These are phyloP conservation scores for Tetragonula clypearis DNA, from an alignment of 1,140 invertebrate species.

Conservation along the genomic window DNA sequence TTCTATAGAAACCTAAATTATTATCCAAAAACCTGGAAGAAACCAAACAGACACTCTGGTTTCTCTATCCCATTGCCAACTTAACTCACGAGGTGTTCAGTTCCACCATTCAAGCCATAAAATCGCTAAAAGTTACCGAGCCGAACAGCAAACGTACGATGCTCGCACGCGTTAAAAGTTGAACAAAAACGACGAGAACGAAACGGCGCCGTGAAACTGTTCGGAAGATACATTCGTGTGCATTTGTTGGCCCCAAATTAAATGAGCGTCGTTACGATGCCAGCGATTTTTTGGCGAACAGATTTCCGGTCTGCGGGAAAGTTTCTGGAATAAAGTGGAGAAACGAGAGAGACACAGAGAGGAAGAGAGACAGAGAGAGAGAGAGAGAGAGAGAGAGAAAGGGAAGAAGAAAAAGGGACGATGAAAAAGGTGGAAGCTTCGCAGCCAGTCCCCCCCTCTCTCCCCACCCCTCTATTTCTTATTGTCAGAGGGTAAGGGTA, in stretches of 20 bases:
- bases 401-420: constrained; percentile 32
- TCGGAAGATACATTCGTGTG: constrained; percentile 24
- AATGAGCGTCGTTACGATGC: constrained; percentile 61
- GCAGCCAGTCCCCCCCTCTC: constrained; percentile 35
- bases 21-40: too few species aligned
- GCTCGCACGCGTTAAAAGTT: neutral
- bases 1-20: too few species aligned
- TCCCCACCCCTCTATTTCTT: constrained; percentile 45
- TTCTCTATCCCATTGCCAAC: too few species aligned
- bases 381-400: too few species aligned
- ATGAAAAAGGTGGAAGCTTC: constrained; percentile 53
- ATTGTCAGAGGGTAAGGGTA: constrained; percentile 55
- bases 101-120: neutral
- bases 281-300: constrained; percentile 60
- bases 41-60: neutral
- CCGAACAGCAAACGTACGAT: neutral
- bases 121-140: neutral
- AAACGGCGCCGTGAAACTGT: constrained; percentile 2
- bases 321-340: constrained; percentile 41
- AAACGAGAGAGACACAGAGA: neutral
- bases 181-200: neutral
- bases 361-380: neutral
- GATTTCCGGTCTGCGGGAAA: constrained; percentile 50
- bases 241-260: constrained; percentile 56
- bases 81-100: neutral